phyloP scores from a whole-genome alignment of 2,797 vertebrate species.

The Microctenopoma stevenorrisi region DNA sequence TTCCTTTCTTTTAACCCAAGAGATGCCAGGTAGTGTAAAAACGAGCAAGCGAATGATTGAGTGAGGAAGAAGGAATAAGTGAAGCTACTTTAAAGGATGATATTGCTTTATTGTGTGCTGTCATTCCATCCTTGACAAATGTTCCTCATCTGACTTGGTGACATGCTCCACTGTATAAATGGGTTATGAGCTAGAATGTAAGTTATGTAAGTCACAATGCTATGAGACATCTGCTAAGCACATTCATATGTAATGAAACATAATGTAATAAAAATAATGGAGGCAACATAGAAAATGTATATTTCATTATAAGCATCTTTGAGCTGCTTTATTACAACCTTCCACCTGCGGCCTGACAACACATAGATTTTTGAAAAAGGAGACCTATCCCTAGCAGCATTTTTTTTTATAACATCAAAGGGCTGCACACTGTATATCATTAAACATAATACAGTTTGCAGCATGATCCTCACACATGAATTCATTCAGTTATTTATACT shows the following conservation, averaged over 20 bases:
- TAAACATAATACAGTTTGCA: slow-evolving; percentile 1
- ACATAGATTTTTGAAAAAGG: slow-evolving; percentile 16
- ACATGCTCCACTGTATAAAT: slow-evolving; percentile 71
- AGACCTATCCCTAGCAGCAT: neutral
- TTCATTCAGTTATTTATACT: neutral
- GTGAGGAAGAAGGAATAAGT: slow-evolving; percentile 35
- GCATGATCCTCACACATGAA: neutral
- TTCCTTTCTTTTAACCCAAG: slow-evolving; percentile 74
- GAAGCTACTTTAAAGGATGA: slow-evolving; percentile 73
- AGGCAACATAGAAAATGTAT: slow-evolving; percentile 66
- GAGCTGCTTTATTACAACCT: slow-evolving; percentile 66
- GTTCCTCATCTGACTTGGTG: slow-evolving; percentile 70
- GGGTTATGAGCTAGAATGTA: slow-evolving; percentile 69
- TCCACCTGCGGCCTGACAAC: slow-evolving; percentile 43
- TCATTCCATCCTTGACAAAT: slow-evolving; percentile 77
- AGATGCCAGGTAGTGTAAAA: slow-evolving; percentile 36
- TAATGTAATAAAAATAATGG: slow-evolving; percentile 76
- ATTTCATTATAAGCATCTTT: slow-evolving; percentile 60
- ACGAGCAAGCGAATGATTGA: slow-evolving; percentile 32
- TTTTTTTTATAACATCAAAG: slow-evolving; percentile 4
- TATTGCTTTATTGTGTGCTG: slow-evolving; percentile 67
- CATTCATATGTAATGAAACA: slow-evolving; percentile 70
- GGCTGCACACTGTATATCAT: neutral
- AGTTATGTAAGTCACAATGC: slow-evolving; percentile 73
- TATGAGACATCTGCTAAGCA: slow-evolving; percentile 73